Conservation (phyloP, 2,888 invertebrate species). For the Stramonita haemastoma region DNA sequence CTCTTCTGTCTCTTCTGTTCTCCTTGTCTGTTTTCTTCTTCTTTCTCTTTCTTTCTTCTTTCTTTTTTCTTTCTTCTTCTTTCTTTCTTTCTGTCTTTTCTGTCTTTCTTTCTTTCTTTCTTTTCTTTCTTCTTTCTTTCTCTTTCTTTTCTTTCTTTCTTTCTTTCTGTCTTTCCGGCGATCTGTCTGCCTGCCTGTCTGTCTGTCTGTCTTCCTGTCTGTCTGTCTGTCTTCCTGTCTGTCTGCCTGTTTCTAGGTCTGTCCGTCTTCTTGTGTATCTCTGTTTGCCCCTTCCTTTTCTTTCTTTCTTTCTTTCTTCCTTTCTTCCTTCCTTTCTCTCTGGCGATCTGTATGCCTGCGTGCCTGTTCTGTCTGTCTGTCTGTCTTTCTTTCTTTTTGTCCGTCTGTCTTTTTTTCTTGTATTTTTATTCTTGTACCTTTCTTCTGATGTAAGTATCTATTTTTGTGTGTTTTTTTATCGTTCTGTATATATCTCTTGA, state of each 20-base stretch:
- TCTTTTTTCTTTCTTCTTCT: background rate
- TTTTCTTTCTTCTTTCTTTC: background rate
- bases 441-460: too few species aligned
- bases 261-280: background rate
- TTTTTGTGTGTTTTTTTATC: too few species aligned
- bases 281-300: constrained; percentile 1
- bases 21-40: background rate
- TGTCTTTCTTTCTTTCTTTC: background rate
- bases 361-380: constrained; percentile 10
- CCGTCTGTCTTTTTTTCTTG: too few species aligned
- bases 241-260: too few species aligned
- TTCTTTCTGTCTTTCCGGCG: background rate
- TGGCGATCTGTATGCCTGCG: background rate
- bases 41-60: background rate
- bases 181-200: too few species aligned
- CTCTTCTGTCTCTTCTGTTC: background rate
- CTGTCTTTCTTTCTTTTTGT: too few species aligned
- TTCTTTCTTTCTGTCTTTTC: background rate
- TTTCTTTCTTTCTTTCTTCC: too few species aligned
- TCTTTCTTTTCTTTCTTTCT: background rate
- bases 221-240: too few species aligned
- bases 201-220: too few species aligned
- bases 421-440: too few species aligned
- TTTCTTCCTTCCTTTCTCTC: too few species aligned
- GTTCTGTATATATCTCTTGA: too few species aligned